Evolutionary conservation across 2,113 vertebrate genomes (phyloP).

Genomic region (Syngnathus typhle): DNA sequence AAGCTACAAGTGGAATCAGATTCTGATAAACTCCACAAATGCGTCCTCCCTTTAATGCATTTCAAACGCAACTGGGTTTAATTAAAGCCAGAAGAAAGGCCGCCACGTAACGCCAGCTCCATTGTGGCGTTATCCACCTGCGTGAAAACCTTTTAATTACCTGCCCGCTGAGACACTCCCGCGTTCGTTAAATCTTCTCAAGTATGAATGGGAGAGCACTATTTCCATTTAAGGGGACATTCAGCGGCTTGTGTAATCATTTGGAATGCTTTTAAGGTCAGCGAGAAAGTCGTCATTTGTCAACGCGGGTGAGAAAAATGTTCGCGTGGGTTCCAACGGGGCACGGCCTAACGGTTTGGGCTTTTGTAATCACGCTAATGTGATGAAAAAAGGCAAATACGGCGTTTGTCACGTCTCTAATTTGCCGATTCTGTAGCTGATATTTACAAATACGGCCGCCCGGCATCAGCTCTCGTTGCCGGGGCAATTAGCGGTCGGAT

Average conservation of each 20-base stretch:
- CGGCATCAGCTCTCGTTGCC: slow-evolving; percentile 39
- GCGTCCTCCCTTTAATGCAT: slow-evolving; percentile 6
- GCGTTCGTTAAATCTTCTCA: slow-evolving; percentile 13
- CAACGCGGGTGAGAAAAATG: background rate
- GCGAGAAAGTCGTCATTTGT: background rate
- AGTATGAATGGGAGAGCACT: slow-evolving; percentile 19
- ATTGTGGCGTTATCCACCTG: slow-evolving; percentile 6
- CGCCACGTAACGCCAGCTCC: background rate
- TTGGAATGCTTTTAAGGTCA: background rate
- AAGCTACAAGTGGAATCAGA: slow-evolving; percentile 38
- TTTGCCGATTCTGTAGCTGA: background rate
- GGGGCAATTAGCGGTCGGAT: slow-evolving; percentile 64
- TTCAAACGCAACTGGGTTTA: slow-evolving; percentile 29
- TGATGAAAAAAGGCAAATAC: background rate
- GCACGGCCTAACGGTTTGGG: background rate
- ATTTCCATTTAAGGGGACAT: slow-evolving; percentile 39
- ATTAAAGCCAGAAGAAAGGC: slow-evolving; percentile 24
- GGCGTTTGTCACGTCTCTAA: background rate
- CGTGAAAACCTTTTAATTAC: slow-evolving; percentile 30
- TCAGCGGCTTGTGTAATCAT: slow-evolving; percentile 7
- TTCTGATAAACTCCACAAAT: slow-evolving; percentile 28
- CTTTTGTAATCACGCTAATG: background rate
- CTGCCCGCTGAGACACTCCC: background rate
- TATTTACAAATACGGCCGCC: slow-evolving; percentile 33
- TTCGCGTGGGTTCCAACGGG: background rate